Percentiles rank a stretch among this genome's conserved stretches.
Conservation (phyloP, 2,113 vertebrate species). For the Xiphias gladius region DNA sequence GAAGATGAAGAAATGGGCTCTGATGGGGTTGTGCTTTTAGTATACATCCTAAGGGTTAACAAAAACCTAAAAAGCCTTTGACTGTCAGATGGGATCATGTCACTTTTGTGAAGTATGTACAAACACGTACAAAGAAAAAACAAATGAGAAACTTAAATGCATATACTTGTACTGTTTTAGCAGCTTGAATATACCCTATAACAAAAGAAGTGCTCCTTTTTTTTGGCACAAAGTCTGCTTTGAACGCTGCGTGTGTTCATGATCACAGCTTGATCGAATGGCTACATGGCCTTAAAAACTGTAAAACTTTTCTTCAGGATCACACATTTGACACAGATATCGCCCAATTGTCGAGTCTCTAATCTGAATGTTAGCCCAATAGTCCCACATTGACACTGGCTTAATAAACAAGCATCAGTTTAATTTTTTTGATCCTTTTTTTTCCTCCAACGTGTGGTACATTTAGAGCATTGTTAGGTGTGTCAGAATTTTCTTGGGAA, state of each 20-base stretch:
- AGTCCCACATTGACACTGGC: conserved; percentile 68
- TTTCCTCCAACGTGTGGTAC: conserved; percentile 62
- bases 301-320: conserved; percentile 51
- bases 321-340: conserved; percentile 59
- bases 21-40: conserved; percentile 75
- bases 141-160: conserved; percentile 61
- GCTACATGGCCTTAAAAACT: conserved; percentile 45
- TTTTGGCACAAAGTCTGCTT: conserved; percentile 78
- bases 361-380: conserved; percentile 59
- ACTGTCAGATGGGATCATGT: conserved; percentile 54
- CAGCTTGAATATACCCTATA: conserved; percentile 74
- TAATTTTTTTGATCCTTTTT: conserved; percentile 62
- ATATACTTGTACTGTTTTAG: conserved; percentile 70
- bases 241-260: conserved; percentile 60
- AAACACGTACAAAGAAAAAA: conserved; percentile 61
- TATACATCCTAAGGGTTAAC: conserved; percentile 63
- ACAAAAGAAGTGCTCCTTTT: conserved; percentile 76
- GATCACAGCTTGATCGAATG: conserved; percentile 57
- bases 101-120: conserved; percentile 63
- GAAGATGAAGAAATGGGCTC: conserved; percentile 38
- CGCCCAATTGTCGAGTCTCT: conserved; percentile 30
- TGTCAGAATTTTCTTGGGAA: conserved; percentile 71
- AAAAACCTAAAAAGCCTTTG: conserved; percentile 59
- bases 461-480: conserved; percentile 69
- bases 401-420: conserved; percentile 71